A percentile compares a stretch with the other conserved stretches of the same genome.
Evolutionary conservation across 2,797 vertebrate species (phyloP).

Genomic region (Sebastes hubbsi): DNA sequence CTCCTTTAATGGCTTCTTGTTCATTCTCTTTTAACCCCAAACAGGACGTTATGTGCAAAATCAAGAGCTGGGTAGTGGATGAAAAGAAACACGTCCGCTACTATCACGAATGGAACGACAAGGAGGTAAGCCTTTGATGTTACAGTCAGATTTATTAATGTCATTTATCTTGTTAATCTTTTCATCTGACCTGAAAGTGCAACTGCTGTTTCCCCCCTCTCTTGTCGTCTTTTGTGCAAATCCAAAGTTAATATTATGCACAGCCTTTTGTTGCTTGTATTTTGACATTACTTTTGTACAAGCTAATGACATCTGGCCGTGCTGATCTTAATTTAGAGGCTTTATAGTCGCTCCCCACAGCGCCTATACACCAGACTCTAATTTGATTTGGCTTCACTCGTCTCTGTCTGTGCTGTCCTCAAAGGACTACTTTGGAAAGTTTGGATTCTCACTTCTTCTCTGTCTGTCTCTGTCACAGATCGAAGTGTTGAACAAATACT

Average conservation of each 20-base stretch:
- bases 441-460: constrained; percentile 55
- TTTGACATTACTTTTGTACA: constrained; percentile 69
- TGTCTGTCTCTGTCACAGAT: constrained; percentile 81
- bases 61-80: constrained; percentile 95
- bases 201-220: constrained; percentile 42
- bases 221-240: constrained; percentile 65
- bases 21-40: constrained; percentile 87
- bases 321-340: constrained; percentile 76
- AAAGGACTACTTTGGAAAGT: constrained; percentile 66
- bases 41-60: constrained; percentile 98
- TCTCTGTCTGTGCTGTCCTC: constrained; percentile 62
- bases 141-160: constrained; percentile 68
- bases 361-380: constrained; percentile 62
- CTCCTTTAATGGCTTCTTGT: constrained; percentile 88
- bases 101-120: constrained; percentile 95
- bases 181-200: constrained; percentile 72
- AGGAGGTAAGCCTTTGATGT: constrained; percentile 91
- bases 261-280: constrained; percentile 56
- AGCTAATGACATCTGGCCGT: constrained; percentile 80
- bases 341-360: constrained; percentile 71
- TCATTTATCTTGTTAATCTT: constrained; percentile 66
- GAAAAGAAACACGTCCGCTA: constrained; percentile 94
- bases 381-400: constrained; percentile 72
- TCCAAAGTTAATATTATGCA: constrained; percentile 61
- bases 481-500: constrained; percentile 97